A percentile compares a stretch with the other conserved stretches of the same genome.
Evolutionary conservation across 2,888 invertebrate genomes (phyloP).

Genomic region (Cosmopolites sordidus): DNA sequence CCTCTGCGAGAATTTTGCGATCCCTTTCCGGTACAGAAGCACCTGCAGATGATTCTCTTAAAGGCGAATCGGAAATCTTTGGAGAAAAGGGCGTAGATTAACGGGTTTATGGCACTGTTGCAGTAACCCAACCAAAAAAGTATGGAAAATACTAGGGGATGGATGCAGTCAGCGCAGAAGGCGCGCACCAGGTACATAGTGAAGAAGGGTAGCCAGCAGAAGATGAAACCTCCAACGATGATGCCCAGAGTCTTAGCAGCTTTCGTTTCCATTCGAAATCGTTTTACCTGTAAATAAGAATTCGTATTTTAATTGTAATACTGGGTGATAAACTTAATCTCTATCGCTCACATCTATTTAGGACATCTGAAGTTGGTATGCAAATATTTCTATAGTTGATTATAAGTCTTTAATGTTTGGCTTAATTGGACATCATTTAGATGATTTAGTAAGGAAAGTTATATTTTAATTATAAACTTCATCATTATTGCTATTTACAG

Average conservation of each 20-base stretch:
- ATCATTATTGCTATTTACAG: no score
- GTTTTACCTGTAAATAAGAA: constrained; percentile 57
- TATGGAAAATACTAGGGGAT: constrained; percentile 80
- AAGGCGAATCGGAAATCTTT: constrained; percentile 94
- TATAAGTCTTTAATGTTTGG: no score
- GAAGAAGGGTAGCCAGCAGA: constrained; percentile 97
- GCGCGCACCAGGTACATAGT: constrained; percentile 89
- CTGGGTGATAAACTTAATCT: no score
- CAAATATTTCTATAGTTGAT: no score
- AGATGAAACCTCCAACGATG: constrained; percentile 94
- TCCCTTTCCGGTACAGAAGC: constrained; percentile 60
- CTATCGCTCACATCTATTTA: no score
- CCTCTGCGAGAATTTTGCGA: constrained; percentile 51
- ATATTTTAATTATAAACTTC: no score
- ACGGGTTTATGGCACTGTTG: constrained; percentile 93
- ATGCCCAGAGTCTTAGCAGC: constrained; percentile 95
- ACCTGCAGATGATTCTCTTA: constrained; percentile 85
- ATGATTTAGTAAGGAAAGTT: no score
- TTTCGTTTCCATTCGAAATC: constrained; percentile 93
- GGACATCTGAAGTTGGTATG: no score
- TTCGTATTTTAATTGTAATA: neutral
- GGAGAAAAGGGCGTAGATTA: constrained; percentile 91
- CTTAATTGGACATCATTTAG: no score
- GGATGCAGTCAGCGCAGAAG: constrained; percentile 81
- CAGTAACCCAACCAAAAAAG: constrained; percentile 97